Base-by-base conservation (phyloP, 2,113 vertebrate genomes). In the Rhea americana region DNA sequence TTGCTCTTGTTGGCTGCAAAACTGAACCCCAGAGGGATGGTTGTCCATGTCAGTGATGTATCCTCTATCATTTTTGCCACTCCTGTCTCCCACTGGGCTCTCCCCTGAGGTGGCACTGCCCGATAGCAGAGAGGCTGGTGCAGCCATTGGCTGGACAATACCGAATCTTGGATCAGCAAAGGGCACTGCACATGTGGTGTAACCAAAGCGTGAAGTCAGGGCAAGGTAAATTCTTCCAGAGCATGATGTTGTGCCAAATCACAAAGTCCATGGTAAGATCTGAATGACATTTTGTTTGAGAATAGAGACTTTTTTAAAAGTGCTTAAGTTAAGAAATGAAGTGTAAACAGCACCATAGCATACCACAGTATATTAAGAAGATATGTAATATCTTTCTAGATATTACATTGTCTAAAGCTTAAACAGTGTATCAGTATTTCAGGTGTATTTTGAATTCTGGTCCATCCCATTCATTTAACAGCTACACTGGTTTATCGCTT, bases 131-230 rank as follows among this genome's bases (percentile, higher is more conserved):
- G 35, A 1, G 53, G 1, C 16, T 1, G 1, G 26, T 35, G 11
- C 22, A 51, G 77, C 12, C 1, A 2, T 35, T 0, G 0, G 10
- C 43, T 63, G 65, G 32, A 25, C 43, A 5, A 2, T 50, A 18
- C 39, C 16, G 28, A 15, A 30, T 41, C 47, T 58, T 37, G 63
- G 32, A 51, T 13, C 63, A 53, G 58, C 0, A 4, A 80, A 25
- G 3, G 10, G 13, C 30, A 58, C 5, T 0, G 62, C 0, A 1
- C 10, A 12, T 26, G 43, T 32, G 13, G 13, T 30, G 24, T 25
- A 75, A 72, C 25, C 28, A 59, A 73, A 81, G 32, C n/a, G 41
- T 20, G 47, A 72, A 62, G 26, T 21, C 51, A 79, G 28, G 48
- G 48, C n/a, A 77, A 70, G 47, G 28, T 3, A 58, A 53, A 22